Base-by-base conservation (phyloP, 2,113 vertebrate genomes). In the Corythoichthys intestinalis region DNA sequence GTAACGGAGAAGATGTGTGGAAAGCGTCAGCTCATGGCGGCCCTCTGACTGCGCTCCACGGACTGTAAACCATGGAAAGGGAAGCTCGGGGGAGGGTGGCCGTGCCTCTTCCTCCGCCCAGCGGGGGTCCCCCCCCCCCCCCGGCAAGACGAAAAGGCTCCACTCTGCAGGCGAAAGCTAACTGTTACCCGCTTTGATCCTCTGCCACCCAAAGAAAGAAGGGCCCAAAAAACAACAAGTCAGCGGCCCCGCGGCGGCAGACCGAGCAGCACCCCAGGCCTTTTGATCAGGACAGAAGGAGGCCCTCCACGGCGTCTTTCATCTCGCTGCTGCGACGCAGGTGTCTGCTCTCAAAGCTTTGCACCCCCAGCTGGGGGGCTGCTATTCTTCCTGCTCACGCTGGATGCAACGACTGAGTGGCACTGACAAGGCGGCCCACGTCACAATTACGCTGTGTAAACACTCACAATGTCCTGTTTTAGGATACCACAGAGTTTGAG, bases 141-240 rank as follows among this genome's bases (percentile, higher is more conserved):
- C 79, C 79, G 80, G 80, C 84, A 79, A 90, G 87, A 91, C 84
- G 80, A 84, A 89, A 88, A 88, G 89, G 73, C 80, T 88, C 35
- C 11, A 67, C 90, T 91, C 90, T 71, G 70, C 90, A 92, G 92
- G 91, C 73, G 77, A 93, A 93, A 91, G 90, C 92, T 91, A 92
- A 93, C 92, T 89, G 87, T 88, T 83, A 89, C 80, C 83, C 78
- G 87, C 92, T 93, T 93, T 93, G 92, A 93, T 93, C 92, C 90
- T 88, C 81, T 66, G 77, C 74, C 86, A 77, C 73, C 77, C 82
- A 75, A 80, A 89, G 88, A 89, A 88, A 87, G 68, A 81, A 80
- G 74, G 75, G 17, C 8, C 60, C 60, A 76, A 83, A 86, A 75
- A 83, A 87, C 82, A 87, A 88, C 86, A 88, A 78, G 86, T 37